A percentile compares a stretch with the other conserved stretches of the same genome.
These are phyloP conservation scores for Helarctos malayanus DNA, from an alignment of 2,797 vertebrate genomes.

Conservation along the genomic window DNA sequence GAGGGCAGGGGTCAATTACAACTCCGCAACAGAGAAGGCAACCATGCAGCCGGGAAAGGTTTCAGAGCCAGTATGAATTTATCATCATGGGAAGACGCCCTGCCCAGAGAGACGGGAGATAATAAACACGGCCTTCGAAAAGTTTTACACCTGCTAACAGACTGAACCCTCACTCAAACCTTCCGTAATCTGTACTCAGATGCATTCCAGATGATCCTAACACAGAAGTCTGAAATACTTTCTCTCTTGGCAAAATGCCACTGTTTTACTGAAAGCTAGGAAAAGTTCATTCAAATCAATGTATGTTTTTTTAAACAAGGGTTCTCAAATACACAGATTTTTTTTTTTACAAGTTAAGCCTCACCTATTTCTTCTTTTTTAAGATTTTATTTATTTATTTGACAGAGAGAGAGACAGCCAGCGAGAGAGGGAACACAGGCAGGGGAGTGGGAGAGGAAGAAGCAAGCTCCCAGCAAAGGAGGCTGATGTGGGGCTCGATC, in stretches of 20 bases:
- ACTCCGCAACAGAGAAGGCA: not conserved
- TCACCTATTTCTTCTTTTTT: too few species aligned
- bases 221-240: not conserved
- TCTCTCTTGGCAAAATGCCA: not conserved
- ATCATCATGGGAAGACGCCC: not conserved
- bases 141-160: not conserved
- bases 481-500: too few species aligned
- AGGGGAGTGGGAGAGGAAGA: too few species aligned
- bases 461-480: too few species aligned
- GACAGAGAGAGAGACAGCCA: too few species aligned
- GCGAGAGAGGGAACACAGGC: too few species aligned
- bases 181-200: not conserved
- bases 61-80: not conserved
- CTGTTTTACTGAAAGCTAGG: not conserved
- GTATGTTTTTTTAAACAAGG: not conserved
- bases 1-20: fast-evolving
- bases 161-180: not conserved
- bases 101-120: fast-evolving
- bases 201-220: fast-evolving
- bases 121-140: not conserved
- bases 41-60: fast-evolving
- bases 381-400: too few species aligned
- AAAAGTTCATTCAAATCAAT: not conserved
- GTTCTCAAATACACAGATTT: not conserved
- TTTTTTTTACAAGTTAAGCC: too few species aligned